Conservation (phyloP, 2,113 vertebrate species). For the Pterocles burchelli region DNA sequence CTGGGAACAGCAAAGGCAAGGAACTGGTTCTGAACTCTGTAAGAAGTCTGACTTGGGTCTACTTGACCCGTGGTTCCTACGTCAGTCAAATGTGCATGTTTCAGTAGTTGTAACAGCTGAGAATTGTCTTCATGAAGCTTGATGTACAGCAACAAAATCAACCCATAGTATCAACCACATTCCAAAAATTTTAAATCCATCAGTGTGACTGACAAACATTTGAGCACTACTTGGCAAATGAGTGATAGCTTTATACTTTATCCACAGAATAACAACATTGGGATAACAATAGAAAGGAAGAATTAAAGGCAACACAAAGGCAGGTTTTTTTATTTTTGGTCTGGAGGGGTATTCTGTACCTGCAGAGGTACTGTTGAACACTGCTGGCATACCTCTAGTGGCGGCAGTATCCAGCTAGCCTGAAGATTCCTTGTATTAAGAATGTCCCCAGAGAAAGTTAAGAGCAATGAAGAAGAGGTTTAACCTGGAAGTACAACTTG, state of each 20-base stretch:
- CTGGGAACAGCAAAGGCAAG: not conserved
- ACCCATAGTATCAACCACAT: not conserved
- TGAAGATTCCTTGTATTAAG: not conserved
- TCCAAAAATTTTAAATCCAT: not conserved
- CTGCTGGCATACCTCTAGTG: not conserved
- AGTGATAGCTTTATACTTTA: not conserved
- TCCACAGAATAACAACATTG: not conserved
- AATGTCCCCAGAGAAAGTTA: not conserved
- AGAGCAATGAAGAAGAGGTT: not conserved
- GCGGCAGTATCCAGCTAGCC: not conserved
- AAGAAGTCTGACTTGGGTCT: not conserved
- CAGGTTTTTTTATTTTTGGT: not conserved
- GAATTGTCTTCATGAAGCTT: not conserved
- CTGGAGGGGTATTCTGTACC: not conserved
- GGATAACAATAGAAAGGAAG: not conserved
- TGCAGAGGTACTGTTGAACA: not conserved
- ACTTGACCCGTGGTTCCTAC: accelerated
- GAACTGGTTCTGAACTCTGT: not conserved
- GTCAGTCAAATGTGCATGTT: not conserved
- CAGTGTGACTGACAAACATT: not conserved
- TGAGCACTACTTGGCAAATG: not conserved
- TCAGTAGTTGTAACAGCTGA: not conserved
- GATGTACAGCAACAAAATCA: not conserved
- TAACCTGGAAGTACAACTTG: not conserved
- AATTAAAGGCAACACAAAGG: not conserved